phyloP scores from a whole-genome alignment of 92 coral and sea anemone species.

The Siderastrea radians region DNA sequence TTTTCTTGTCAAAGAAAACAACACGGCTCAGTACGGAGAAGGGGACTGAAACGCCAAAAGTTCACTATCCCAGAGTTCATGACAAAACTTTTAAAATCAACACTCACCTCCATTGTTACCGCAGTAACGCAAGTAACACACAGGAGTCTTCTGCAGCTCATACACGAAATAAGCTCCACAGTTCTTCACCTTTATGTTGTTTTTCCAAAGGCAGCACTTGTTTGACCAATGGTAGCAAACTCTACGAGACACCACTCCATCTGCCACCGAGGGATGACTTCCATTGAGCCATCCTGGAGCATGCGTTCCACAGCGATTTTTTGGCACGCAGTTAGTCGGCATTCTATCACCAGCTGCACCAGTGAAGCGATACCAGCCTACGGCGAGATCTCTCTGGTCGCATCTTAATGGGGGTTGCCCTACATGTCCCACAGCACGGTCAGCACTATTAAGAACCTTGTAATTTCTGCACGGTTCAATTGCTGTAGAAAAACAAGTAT shows the following conservation, averaged over 20 bases:
- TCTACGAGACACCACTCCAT: constrained; percentile 13
- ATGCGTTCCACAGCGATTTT: constrained; percentile 16
- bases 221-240: constrained; percentile 29
- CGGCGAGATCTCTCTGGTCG: neutral
- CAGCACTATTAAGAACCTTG: neutral
- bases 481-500: neutral
- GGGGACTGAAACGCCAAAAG: too few relatives aligned
- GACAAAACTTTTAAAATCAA: too few relatives aligned
- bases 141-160: neutral
- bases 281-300: constrained; percentile 35
- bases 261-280: neutral
- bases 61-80: too few relatives aligned
- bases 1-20: too few relatives aligned
- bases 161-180: constrained; percentile 4
- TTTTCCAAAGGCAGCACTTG: constrained; percentile 14
- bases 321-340: neutral
- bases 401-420: neutral
- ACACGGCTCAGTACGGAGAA: too few relatives aligned
- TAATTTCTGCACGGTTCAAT: neutral
- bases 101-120: neutral
- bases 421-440: neutral
- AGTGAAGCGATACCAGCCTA: constrained; percentile 23
- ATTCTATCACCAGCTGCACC: constrained; percentile 14
- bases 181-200: neutral
- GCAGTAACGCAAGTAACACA: constrained; percentile 14